These are phyloP conservation scores for Scytalopus superciliaris DNA, from an alignment of 2,113 vertebrate genomes.

Conservation along the genomic window DNA sequence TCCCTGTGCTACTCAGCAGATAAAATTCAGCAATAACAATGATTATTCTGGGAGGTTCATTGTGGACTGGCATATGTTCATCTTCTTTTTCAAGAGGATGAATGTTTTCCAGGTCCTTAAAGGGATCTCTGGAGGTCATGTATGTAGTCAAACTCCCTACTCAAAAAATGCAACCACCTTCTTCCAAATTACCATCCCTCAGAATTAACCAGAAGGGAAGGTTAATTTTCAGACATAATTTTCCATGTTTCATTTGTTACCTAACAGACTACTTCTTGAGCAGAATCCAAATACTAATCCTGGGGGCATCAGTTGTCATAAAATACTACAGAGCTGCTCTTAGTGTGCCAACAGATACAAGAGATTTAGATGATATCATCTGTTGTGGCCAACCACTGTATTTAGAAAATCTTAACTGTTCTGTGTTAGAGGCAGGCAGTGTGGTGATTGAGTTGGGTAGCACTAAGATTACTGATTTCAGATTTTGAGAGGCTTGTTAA, in stretches of 20 bases:
- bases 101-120: background rate
- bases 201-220: background rate
- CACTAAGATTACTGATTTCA: background rate
- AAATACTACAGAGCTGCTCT: background rate
- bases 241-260: background rate
- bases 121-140: background rate
- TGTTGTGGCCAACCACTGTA: background rate
- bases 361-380: background rate
- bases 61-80: background rate
- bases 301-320: background rate
- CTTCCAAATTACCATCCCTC: background rate
- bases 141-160: background rate
- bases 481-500: background rate
- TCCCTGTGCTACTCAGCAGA: background rate
- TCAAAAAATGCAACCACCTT: background rate
- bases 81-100: background rate
- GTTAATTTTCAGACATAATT: background rate
- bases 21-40: background rate
- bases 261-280: background rate
- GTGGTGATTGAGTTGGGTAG: background rate
- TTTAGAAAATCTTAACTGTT: background rate
- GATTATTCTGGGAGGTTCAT: background rate
- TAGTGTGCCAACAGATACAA: background rate
- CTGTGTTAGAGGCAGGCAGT: background rate
- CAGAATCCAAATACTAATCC: background rate